Evolutionary conservation across 2,797 vertebrate species (phyloP).

Genomic region (Pseudochirops corinnae): DNA sequence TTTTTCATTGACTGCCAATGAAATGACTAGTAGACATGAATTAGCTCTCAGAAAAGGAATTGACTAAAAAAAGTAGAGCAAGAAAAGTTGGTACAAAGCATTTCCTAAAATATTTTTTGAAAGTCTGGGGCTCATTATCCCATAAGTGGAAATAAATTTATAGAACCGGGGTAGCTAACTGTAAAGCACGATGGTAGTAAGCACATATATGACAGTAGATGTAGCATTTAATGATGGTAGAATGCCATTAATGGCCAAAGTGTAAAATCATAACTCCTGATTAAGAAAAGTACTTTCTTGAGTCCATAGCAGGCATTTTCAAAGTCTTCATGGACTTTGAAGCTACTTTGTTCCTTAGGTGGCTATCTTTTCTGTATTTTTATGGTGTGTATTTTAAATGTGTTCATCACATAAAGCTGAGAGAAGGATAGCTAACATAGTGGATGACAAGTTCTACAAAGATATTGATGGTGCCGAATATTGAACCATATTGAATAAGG

Average conservation of each 20-base stretch:
- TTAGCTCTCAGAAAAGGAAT: background rate
- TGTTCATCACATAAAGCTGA: no score
- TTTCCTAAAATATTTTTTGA: background rate
- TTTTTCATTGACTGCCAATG: background rate
- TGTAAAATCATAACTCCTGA: background rate
- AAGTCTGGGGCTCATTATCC: background rate
- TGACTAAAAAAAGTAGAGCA: background rate
- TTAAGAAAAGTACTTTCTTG: no score
- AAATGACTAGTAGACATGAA: background rate
- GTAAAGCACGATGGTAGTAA: background rate
- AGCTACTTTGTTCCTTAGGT: no score
- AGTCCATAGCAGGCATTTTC: no score
- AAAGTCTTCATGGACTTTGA: no score
- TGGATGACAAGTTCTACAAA: background rate
- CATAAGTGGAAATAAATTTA: background rate
- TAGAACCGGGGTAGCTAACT: background rate
- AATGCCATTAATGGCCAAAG: background rate
- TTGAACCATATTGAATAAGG: no score
- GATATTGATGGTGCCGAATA: no score
- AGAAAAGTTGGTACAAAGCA: background rate
- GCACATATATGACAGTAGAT: background rate
- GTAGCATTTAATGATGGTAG: background rate
- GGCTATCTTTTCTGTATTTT: no score
- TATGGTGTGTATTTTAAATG: background rate
- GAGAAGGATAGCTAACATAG: no score